phyloP scores from a whole-genome alignment of 2,888 invertebrate species.

The Lasioglossum pauxillum region DNA sequence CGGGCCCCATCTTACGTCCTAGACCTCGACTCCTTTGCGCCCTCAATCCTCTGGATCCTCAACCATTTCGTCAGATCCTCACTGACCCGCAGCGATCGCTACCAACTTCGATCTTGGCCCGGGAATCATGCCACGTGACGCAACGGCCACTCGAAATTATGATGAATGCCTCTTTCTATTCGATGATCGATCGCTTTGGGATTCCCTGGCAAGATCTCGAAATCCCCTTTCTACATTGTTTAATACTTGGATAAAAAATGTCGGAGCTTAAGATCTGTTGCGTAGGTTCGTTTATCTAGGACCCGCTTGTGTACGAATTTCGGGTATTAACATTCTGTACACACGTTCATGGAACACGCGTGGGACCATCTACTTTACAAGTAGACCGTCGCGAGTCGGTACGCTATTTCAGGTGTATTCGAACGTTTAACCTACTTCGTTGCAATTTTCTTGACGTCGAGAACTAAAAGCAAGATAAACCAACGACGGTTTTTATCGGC shows the following conservation, averaged over 20 bases:
- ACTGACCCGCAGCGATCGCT: constrained; percentile 7
- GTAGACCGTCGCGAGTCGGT: constrained; percentile 15
- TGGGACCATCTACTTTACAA: constrained; percentile 27
- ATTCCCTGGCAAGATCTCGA: neutral
- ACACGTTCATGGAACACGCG: constrained; percentile 9
- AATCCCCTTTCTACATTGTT: neutral
- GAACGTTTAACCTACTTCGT: constrained; percentile 31
- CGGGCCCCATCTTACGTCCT: constrained; percentile 68
- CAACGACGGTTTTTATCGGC: neutral
- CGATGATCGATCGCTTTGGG: neutral
- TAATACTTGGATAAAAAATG: neutral
- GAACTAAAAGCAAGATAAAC: neutral
- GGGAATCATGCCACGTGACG: constrained; percentile 13
- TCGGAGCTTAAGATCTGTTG: neutral
- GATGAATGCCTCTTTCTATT: neutral
- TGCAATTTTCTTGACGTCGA: neutral
- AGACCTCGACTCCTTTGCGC: constrained; percentile 73
- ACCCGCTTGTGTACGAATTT: constrained; percentile 18
- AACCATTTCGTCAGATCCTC: constrained; percentile 40
- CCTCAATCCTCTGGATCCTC: constrained; percentile 25
- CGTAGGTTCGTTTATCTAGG: neutral
- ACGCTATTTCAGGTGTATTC: neutral
- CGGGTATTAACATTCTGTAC: constrained; percentile 35
- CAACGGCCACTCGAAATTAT: neutral
- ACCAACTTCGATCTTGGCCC: constrained; percentile 12